phyloP scores from a whole-genome alignment of 30 jellyfish, hydroid and myxozoan genomes.

The Catostylus mosaicus region DNA sequence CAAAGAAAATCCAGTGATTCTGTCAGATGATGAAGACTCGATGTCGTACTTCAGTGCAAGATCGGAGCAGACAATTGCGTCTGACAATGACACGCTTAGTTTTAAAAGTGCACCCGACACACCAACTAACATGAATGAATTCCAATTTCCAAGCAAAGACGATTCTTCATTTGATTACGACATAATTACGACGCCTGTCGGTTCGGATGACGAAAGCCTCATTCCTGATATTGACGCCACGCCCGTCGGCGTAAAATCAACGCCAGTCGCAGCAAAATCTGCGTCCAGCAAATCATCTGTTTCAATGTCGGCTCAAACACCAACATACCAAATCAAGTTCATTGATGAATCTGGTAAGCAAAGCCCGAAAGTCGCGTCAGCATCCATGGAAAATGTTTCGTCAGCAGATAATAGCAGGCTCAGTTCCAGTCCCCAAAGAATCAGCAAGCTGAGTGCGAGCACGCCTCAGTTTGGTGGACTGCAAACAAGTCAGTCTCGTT shows the following conservation, averaged over 20 bases:
- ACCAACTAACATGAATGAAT: conserved; percentile 51
- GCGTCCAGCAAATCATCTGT: neutral
- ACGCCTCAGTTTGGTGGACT: conserved; percentile 77
- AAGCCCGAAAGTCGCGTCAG: conserved; percentile 38
- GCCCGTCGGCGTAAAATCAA: conserved; percentile 19
- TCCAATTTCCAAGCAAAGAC: conserved; percentile 33
- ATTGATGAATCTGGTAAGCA: conserved; percentile 52
- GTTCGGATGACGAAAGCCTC: conserved; percentile 67
- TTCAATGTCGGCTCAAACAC: conserved; percentile 27
- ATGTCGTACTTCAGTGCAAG: conserved; percentile 87
- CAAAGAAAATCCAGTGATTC: conserved; percentile 63
- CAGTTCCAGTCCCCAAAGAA: conserved; percentile 58
- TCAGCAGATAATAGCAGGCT: conserved; percentile 22
- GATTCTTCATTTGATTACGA: conserved; percentile 64
- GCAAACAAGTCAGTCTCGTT: conserved; percentile 62
- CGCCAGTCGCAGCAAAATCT: neutral
- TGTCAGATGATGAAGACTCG: conserved; percentile 79
- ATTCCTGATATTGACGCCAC: conserved; percentile 11
- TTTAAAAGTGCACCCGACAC: conserved; percentile 69
- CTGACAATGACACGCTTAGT: conserved; percentile 44
- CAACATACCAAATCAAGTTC: conserved; percentile 47
- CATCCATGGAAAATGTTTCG: conserved; percentile 49
- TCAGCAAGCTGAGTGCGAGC: conserved; percentile 54
- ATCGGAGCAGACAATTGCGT: conserved; percentile 78
- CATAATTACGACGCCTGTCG: conserved; percentile 74